These are phyloP conservation scores for Nomada hirtipes DNA, from an alignment of 2,888 invertebrate genomes.

Conservation along the genomic window DNA sequence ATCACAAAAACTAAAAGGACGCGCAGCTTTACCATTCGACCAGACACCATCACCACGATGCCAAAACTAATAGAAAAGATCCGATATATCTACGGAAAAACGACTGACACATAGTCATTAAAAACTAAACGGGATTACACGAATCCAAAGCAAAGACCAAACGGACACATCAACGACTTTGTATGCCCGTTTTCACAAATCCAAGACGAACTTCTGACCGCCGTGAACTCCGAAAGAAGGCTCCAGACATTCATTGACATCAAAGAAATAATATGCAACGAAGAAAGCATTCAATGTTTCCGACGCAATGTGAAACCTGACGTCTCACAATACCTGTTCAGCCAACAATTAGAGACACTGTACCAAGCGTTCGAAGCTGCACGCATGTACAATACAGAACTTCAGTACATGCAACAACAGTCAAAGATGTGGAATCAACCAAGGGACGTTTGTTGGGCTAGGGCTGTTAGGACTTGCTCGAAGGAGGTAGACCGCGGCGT, in stretches of 20 bases:
- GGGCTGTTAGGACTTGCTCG: conserved; percentile 4
- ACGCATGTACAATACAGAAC: too few relatives aligned
- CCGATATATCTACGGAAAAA: background rate
- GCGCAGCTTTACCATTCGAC: conserved; percentile 13
- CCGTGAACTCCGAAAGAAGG: conserved; percentile 12
- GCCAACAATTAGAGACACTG: background rate
- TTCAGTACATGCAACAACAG: too few relatives aligned
- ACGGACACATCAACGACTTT: conserved; percentile 5
- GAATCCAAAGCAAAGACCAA: background rate
- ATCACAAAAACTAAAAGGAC: conserved; percentile 31
- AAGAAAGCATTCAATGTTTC: too few relatives aligned
- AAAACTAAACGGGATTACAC: conserved; percentile 2
- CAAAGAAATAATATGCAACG: too few relatives aligned
- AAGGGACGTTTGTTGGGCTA: conserved; percentile 21
- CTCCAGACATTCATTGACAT: background rate
- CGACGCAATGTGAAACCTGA: too few relatives aligned
- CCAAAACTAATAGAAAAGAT: conserved; percentile 23
- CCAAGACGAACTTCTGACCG: conserved; percentile 1
- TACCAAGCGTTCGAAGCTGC: too few relatives aligned
- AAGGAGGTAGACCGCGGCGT: too few relatives aligned
- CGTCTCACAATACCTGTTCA: too few relatives aligned
- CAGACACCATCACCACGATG: conserved; percentile 15
- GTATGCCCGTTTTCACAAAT: background rate
- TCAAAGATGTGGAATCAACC: too few relatives aligned
- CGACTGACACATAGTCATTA: background rate